Percentiles rank a stretch among this genome's conserved stretches.
phyloP scores from a whole-genome alignment of 1,140 invertebrate genomes.

The Nephila pilipes region DNA sequence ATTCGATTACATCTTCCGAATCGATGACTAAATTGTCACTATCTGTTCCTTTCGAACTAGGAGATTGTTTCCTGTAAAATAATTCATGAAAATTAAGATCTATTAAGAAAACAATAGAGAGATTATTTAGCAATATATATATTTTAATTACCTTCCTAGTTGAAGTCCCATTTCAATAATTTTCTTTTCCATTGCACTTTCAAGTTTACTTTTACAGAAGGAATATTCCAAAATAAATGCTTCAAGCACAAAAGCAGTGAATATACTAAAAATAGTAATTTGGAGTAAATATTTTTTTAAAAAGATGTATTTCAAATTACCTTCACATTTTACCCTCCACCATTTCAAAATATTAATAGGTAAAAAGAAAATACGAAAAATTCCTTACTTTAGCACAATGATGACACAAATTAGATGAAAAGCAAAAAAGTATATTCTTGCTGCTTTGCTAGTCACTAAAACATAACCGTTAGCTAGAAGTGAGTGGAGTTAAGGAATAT shows the following conservation, averaged over 20 bases:
- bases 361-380: neutral
- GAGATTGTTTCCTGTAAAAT: slow-evolving; percentile 7
- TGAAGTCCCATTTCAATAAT: slow-evolving; percentile 82
- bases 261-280: slow-evolving; percentile 82
- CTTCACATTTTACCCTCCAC: neutral
- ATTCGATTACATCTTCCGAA: slow-evolving; percentile 72
- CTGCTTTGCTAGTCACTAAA: slow-evolving; percentile 81
- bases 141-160: slow-evolving; percentile 70
- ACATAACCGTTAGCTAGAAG: slow-evolving; percentile 83
- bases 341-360: neutral
- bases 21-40: slow-evolving; percentile 77
- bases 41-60: slow-evolving; percentile 47
- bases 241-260: slow-evolving; percentile 84
- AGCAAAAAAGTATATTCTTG: slow-evolving; percentile 83
- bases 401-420: slow-evolving; percentile 84
- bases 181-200: slow-evolving; percentile 82
- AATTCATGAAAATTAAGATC: neutral
- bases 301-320: too few relatives aligned
- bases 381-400: slow-evolving; percentile 83
- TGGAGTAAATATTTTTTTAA: neutral
- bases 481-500: slow-evolving; percentile 74
- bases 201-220: slow-evolving; percentile 81
- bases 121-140: neutral
- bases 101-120: neutral
- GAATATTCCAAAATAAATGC: slow-evolving; percentile 84